Conservation (phyloP, 2,888 invertebrate species). For the Drosophila mercatorum region DNA sequence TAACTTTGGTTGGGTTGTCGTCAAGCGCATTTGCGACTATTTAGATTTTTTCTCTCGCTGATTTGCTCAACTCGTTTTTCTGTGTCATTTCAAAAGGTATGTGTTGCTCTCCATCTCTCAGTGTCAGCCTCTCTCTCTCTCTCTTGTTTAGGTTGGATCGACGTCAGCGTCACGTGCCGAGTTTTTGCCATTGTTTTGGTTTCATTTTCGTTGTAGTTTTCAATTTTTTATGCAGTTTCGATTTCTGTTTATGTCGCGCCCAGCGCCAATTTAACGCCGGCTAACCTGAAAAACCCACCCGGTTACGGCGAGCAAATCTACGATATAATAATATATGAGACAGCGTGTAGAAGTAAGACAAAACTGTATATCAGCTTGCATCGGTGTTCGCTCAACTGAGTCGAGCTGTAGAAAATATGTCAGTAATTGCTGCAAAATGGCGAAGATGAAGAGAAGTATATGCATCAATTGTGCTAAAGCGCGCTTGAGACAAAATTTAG, state of each 20-base stretch:
- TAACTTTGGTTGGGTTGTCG: conserved; percentile 44
- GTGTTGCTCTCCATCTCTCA: conserved; percentile 1
- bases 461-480: too few species aligned
- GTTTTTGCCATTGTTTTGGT: conserved; percentile 47
- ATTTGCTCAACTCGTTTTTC: conserved; percentile 58
- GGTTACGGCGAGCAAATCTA: conserved; percentile 25
- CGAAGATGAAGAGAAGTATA: too few species aligned
- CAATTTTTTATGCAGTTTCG: conserved; percentile 65
- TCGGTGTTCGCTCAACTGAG: conserved; percentile 3
- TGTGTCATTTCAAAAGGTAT: conserved; percentile 59
- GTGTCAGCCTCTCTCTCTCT: neutral
- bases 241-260: conserved; percentile 63
- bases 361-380: conserved; percentile 26
- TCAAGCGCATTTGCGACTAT: conserved; percentile 55
- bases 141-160: conserved; percentile 15
- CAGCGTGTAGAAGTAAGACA: neutral
- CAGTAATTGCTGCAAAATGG: conserved; percentile 9
- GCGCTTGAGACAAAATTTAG: too few species aligned
- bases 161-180: conserved; percentile 65
- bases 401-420: conserved; percentile 2
- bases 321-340: conserved; percentile 23
- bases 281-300: neutral
- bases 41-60: conserved; percentile 18
- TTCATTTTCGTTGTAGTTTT: conserved; percentile 47
- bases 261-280: conserved; percentile 16